These are phyloP conservation scores for Scaptodrosophila lebanonensis DNA, from an alignment of 1,140 invertebrate species.

Conservation along the genomic window DNA sequence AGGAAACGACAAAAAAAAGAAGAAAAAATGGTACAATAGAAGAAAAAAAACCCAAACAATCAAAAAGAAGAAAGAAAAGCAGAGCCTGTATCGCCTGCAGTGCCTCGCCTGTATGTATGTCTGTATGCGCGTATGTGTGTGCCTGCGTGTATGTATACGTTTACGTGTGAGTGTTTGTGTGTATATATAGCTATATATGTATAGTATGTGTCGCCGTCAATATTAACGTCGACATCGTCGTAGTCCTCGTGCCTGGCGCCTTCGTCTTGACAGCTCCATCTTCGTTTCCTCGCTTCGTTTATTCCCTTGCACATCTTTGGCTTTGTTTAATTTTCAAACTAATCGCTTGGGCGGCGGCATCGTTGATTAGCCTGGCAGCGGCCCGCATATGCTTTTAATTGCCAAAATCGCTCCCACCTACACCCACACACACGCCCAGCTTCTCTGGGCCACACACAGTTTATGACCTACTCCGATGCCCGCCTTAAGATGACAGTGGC, in stretches of 20 bases:
- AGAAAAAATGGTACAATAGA: background rate
- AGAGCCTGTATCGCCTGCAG: constrained; percentile 52
- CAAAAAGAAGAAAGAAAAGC: constrained; percentile 37
- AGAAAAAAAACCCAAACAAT: constrained; percentile 1
- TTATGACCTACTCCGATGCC: too few relatives aligned
- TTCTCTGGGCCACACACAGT: too few relatives aligned
- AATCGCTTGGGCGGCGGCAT: constrained; percentile 55
- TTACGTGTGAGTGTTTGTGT: constrained; percentile 22
- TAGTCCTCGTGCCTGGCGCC: constrained; percentile 50
- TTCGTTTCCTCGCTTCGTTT: background rate
- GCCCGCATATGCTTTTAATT: constrained; percentile 72
- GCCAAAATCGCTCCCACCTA: constrained; percentile 51
- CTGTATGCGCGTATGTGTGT: constrained; percentile 21
- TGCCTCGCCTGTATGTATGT: constrained; percentile 27
- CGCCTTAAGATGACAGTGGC: constrained; percentile 48
- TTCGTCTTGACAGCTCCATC: constrained; percentile 40
- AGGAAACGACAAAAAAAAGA: constrained; percentile 3
- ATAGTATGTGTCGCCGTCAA: constrained; percentile 27
- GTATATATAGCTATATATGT: too few relatives aligned
- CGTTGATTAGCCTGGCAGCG: constrained; percentile 58
- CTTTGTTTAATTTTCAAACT: constrained; percentile 57
- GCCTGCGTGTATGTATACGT: constrained; percentile 18
- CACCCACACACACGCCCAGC: constrained; percentile 21
- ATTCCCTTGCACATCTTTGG: constrained; percentile 24
- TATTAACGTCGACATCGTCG: constrained; percentile 10